Conservation (phyloP, 2,888 invertebrate genomes). For the Tenthredo distinguenda region DNA sequence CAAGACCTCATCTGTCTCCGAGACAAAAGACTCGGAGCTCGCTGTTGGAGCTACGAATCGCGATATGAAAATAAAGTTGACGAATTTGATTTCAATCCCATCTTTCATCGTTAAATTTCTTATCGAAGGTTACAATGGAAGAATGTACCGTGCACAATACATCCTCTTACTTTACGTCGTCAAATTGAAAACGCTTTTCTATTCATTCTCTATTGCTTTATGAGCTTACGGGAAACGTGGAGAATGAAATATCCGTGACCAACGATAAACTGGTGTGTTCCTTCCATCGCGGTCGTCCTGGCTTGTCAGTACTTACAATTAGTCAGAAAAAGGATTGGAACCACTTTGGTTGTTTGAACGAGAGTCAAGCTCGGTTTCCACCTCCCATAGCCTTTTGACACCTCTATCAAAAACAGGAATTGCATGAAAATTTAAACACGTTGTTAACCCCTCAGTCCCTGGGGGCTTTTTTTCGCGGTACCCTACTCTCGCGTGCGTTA, state of each 20-base stretch:
- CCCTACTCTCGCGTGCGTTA: constrained; percentile 14
- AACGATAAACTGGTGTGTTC: neutral
- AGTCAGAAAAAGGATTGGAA: neutral
- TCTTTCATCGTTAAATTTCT: neutral
- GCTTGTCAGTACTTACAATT: neutral
- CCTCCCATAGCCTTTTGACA: constrained; percentile 20
- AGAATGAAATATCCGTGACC: neutral
- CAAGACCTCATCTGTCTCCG: neutral
- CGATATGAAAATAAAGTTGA: constrained; percentile 10
- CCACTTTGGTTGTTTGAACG: neutral
- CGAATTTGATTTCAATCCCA: neutral
- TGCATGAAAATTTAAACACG: constrained; percentile 41
- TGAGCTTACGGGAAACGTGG: neutral
- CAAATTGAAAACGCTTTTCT: neutral
- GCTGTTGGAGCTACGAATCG: constrained; percentile 13
- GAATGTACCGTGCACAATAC: neutral
- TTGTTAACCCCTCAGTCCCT: constrained; percentile 45
- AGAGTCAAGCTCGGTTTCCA: neutral
- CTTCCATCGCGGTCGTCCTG: neutral
- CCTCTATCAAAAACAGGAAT: constrained; percentile 41
- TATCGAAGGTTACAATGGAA: neutral
- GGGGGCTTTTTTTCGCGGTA: constrained; percentile 32
- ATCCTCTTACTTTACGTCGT: neutral
- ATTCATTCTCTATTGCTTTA: neutral
- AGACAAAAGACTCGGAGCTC: neutral